phyloP scores from a whole-genome alignment of 92 coral and sea anemone genomes.

The Zoanthus sansibaricus region DNA sequence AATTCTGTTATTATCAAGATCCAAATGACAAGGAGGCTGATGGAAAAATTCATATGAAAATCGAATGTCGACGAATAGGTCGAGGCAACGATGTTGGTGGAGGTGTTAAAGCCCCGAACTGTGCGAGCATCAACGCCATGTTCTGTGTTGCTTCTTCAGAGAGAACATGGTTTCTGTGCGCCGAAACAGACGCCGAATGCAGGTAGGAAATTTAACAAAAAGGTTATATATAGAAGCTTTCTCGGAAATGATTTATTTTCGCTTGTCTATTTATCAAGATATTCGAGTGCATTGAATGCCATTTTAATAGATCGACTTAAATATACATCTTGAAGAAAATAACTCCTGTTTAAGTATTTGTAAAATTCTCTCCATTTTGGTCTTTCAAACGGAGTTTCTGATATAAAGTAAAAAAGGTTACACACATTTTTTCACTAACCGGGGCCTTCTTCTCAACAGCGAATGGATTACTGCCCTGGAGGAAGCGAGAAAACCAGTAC shows the following conservation, averaged over 20 bases:
- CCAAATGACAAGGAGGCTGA: constrained; percentile 85
- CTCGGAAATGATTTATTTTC: background rate
- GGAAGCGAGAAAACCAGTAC: constrained; percentile 82
- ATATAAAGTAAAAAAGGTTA: no score
- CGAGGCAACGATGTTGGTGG: constrained; percentile 84
- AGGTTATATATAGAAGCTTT: background rate
- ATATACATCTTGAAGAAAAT: no score
- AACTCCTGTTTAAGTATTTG: no score
- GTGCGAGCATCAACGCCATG: constrained; percentile 69
- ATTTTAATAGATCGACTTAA: no score
- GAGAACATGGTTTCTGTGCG: constrained; percentile 85
- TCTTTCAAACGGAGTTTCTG: no score
- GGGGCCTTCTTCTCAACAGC: constrained; percentile 43
- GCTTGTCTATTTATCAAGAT: background rate
- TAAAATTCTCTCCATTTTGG: no score
- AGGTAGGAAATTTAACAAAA: constrained; percentile 59
- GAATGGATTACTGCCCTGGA: constrained; percentile 83
- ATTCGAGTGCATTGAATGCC: no score
- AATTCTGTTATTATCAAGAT: constrained; percentile 89
- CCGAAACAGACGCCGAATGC: constrained; percentile 89
- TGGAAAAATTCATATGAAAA: constrained; percentile 88
- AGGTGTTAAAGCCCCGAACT: constrained; percentile 84
- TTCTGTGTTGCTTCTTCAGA: constrained; percentile 88
- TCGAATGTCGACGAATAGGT: constrained; percentile 81
- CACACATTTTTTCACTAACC: no score